Conservation (phyloP, 2,888 invertebrate species). For the Clunio marinus region DNA sequence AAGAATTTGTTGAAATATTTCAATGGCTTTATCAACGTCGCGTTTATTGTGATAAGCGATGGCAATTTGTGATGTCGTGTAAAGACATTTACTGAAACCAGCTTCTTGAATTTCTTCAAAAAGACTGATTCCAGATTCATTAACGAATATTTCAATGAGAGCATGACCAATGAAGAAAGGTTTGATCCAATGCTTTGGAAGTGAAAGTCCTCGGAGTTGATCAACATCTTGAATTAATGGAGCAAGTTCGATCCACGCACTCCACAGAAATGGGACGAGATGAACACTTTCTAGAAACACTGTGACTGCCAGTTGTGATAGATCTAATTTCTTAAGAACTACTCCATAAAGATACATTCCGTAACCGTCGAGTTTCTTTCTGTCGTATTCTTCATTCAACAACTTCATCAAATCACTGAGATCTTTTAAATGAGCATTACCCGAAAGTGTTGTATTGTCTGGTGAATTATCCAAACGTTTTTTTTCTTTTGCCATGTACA, state of each 20-base stretch:
- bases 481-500: slow-evolving; percentile 86
- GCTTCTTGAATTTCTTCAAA: slow-evolving; percentile 70
- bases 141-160: slow-evolving; percentile 82
- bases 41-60: slow-evolving; percentile 87
- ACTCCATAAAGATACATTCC: slow-evolving; percentile 85
- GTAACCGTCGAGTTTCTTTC: slow-evolving; percentile 76
- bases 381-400: slow-evolving; percentile 57
- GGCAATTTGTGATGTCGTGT: slow-evolving; percentile 87
- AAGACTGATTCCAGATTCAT: slow-evolving; percentile 82
- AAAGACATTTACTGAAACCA: slow-evolving; percentile 84
- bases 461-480: slow-evolving; percentile 80
- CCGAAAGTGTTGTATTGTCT: slow-evolving; percentile 54
- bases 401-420: slow-evolving; percentile 57
- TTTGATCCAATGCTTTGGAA: slow-evolving; percentile 92
- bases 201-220: slow-evolving; percentile 60
- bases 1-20: slow-evolving; percentile 76
- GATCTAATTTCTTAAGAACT: slow-evolving; percentile 79
- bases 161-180: slow-evolving; percentile 84
- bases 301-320: slow-evolving; percentile 71
- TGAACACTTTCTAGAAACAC: slow-evolving; percentile 74
- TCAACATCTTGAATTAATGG: slow-evolving; percentile 78
- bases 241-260: slow-evolving; percentile 90
- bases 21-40: slow-evolving; percentile 85
- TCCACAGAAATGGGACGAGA: slow-evolving; percentile 83
- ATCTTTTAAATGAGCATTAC: slow-evolving; percentile 49